These are phyloP conservation scores for Pogonocichla stellata DNA, from an alignment of 2,113 vertebrate species.

Conservation along the genomic window DNA sequence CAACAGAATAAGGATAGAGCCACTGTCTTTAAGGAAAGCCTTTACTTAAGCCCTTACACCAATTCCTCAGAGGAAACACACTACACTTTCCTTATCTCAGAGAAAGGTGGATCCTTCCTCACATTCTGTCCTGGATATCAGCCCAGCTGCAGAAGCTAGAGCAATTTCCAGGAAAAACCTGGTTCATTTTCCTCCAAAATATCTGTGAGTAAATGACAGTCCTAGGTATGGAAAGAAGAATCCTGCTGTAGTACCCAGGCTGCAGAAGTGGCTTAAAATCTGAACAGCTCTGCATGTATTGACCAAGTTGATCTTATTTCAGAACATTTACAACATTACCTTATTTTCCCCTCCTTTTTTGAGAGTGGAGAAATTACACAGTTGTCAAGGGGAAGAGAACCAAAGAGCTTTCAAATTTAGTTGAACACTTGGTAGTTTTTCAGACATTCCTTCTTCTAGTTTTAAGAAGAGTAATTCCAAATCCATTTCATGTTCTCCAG, in stretches of 20 bases:
- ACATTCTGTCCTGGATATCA: not conserved
- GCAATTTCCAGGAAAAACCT: not conserved
- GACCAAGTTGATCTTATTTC: not conserved
- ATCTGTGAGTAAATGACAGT: not conserved
- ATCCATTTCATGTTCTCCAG: not conserved
- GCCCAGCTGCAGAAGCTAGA: not conserved
- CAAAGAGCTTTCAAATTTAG: not conserved
- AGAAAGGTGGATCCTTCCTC: not conserved
- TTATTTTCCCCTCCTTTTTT: not conserved
- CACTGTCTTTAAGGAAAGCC: not conserved
- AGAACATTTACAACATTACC: not conserved
- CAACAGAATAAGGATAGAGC: not conserved
- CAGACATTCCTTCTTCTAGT: not conserved
- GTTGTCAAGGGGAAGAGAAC: not conserved
- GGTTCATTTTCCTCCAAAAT: not conserved
- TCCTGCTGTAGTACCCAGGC: not conserved
- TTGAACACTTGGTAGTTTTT: not conserved
- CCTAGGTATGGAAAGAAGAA: not conserved
- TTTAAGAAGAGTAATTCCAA: not conserved
- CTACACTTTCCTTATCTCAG: not conserved
- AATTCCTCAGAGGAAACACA: not conserved
- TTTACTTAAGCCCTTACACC: not conserved
- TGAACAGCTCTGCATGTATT: not conserved
- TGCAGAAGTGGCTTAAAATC: not conserved
- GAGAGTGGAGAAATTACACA: not conserved